Evolutionary conservation across 2,888 invertebrate genomes (phyloP).

Genomic region (Lumbricus terrestris): DNA sequence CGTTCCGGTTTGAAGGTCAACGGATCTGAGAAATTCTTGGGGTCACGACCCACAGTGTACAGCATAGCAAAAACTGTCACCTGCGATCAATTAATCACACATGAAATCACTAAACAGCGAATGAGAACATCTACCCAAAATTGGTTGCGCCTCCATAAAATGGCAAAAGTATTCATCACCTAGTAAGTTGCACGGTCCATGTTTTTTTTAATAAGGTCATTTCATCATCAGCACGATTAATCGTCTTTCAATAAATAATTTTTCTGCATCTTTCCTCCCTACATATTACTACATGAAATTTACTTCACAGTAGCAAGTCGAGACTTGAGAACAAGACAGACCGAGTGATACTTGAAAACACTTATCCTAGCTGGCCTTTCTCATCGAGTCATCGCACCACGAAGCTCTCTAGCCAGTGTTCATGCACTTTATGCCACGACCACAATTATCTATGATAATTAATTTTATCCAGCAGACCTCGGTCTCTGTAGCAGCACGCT

Average conservation of each 20-base stretch:
- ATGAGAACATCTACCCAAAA: not conserved
- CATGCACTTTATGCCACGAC: too few relatives aligned
- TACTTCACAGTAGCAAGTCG: too few relatives aligned
- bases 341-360: too few relatives aligned
- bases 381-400: too few relatives aligned
- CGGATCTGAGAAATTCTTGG: conserved; percentile 34
- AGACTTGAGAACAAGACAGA: too few relatives aligned
- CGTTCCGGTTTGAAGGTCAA: conserved; percentile 43
- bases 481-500: too few relatives aligned
- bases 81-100: conserved; percentile 27
- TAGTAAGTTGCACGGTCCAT: not conserved
- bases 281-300: too few relatives aligned
- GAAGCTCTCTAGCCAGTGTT: too few relatives aligned
- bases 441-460: too few relatives aligned
- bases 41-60: conserved; percentile 30
- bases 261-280: too few relatives aligned
- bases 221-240: not conserved
- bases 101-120: not conserved
- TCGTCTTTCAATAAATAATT: not conserved
- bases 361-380: too few relatives aligned
- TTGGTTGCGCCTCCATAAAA: not conserved
- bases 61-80: conserved; percentile 11
- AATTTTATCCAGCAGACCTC: too few relatives aligned
- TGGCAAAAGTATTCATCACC: not conserved
- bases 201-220: not conserved